phyloP scores from a whole-genome alignment of 2,797 vertebrate species.

The Gymnocypris eckloni region DNA sequence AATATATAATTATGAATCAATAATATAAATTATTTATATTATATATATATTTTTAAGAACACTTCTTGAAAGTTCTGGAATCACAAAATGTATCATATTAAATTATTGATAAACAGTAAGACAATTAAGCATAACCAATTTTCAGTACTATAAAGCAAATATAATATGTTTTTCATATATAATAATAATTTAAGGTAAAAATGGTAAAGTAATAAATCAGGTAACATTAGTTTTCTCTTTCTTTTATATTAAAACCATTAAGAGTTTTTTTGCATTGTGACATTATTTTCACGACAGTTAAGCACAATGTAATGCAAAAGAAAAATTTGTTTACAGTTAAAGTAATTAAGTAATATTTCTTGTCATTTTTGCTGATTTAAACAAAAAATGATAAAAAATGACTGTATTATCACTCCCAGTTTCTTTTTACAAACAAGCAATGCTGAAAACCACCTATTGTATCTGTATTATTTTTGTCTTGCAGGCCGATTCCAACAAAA shows the following conservation, averaged over 20 bases:
- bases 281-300: background rate
- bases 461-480: conserved; percentile 48
- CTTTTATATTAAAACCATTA: background rate
- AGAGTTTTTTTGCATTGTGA: background rate
- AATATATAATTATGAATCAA: background rate
- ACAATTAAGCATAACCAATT: background rate
- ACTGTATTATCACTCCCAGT: background rate
- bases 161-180: background rate
- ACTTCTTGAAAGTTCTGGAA: background rate
- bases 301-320: background rate
- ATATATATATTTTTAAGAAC: background rate
- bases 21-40: background rate
- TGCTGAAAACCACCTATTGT: background rate
- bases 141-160: background rate
- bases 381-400: background rate
- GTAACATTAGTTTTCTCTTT: background rate
- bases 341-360: background rate
- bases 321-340: background rate
- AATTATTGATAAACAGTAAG: background rate
- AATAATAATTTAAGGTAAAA: background rate
- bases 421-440: background rate
- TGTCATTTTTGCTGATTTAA: background rate
- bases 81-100: background rate
- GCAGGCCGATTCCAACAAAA: conserved; percentile 99
- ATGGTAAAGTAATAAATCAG: background rate